Base-by-base conservation (phyloP, 2,888 invertebrate genomes). In the Coelogynopora nodosa region DNA sequence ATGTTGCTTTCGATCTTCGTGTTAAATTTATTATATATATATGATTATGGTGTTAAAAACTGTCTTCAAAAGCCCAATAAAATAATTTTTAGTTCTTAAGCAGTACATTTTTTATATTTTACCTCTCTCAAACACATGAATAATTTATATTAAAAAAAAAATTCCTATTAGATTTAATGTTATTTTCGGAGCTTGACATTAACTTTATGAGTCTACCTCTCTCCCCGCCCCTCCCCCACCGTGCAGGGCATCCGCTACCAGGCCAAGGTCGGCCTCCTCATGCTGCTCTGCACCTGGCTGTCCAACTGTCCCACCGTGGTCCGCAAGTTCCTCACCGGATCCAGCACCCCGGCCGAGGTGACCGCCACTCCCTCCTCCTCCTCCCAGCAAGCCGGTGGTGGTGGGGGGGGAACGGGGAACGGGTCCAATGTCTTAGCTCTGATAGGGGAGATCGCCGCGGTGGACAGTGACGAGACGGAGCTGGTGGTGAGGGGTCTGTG, bases 401-500 rank as follows among this genome's bases (percentile, higher is more conserved):
- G 67, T 27, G 0, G 27, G 18, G n/a, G 2, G 18, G 0, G 23
- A 0, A 18, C 28, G 0, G 10, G 23, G 29, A 67, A n/a, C 18
- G 27, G 30, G 30, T n/a, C 26, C 23, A 85, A 67, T 82, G 31
- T 88, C 26, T 23, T 29, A 26, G 81, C 5, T 31, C 29, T 83
- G 13, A n/a, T 88, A 30, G 2, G 92, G 0, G 92, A 92, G 89
- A 91, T 92, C 82, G 92, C 92, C 30, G 91, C 93, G n/a, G 92
- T 92, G 93, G 97, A 97, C 89, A 95, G 96, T 88, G 98, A 98
- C 91, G 95, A 97, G 89, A 95, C 95, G 91, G 98, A 97, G 91
- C 94, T 94, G 90, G 93, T 98, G 29, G 93, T 97, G 67, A 95
- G 96, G 90, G 96, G 96, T 0, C 93, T 97, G 88, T 95, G 96